Percentiles rank a stretch among this genome's conserved stretches.
Conservation (phyloP, 2,113 vertebrate species). For the Neolamprologus sp. region DNA sequence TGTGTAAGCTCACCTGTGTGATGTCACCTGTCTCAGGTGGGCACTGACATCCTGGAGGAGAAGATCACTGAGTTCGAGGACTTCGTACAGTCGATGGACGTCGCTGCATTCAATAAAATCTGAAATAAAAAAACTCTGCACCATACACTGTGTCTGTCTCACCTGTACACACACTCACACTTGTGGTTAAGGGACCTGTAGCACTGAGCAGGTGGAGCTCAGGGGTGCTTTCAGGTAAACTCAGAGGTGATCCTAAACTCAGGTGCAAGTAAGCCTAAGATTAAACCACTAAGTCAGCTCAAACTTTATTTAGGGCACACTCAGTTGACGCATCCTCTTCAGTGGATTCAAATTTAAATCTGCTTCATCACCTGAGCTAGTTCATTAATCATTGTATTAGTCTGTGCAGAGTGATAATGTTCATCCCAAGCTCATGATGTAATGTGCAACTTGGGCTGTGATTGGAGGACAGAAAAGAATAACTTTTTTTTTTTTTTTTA, state of each 20-base stretch:
- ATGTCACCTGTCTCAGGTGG: conserved; percentile 58
- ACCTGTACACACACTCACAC: background rate
- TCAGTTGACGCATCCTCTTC: rapidly evolving
- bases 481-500: background rate
- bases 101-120: conserved; percentile 97
- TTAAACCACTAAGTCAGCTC: background rate
- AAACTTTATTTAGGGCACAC: background rate
- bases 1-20: background rate
- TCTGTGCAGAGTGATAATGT: background rate
- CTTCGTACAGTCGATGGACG: conserved; percentile 95
- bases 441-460: background rate
- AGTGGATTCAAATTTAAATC: rapidly evolving
- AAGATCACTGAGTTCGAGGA: conserved; percentile 92
- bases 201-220: background rate
- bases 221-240: background rate
- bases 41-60: conserved; percentile 92
- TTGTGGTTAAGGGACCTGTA: background rate
- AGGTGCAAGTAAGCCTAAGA: background rate
- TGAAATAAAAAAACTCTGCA: conserved; percentile 62
- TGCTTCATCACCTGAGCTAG: background rate
- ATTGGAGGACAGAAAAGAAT: background rate
- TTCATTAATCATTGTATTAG: background rate
- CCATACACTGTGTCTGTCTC: background rate
- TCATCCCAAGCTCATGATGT: background rate
- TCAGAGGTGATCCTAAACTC: background rate